Evolutionary conservation across 2,797 vertebrate species (phyloP).

Genomic region (Sebastolobus altivelis): DNA sequence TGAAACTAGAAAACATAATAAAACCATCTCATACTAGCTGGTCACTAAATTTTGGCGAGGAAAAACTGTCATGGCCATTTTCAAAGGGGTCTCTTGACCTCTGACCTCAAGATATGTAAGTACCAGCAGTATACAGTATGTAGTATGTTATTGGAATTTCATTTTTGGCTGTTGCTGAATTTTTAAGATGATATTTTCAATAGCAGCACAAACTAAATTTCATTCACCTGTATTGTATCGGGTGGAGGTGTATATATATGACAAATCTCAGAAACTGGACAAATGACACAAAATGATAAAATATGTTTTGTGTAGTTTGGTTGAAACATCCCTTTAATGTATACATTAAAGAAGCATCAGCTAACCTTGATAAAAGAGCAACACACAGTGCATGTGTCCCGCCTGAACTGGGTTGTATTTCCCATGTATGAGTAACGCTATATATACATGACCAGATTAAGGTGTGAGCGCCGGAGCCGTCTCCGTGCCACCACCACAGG

Average conservation of each 20-base stretch:
- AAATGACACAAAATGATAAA: too few species aligned
- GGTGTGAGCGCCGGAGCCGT: not conserved
- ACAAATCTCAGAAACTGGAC: too few species aligned
- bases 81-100: too few species aligned
- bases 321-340: not conserved
- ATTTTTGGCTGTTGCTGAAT: too few species aligned
- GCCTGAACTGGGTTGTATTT: not conserved
- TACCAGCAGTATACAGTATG: too few species aligned
- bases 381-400: not conserved
- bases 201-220: not conserved
- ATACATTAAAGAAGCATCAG: not conserved
- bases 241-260: not conserved
- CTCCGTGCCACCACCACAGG: slow-evolving; percentile 19
- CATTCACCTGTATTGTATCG: not conserved
- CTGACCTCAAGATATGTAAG: too few species aligned
- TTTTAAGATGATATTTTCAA: too few species aligned
- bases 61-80: too few species aligned
- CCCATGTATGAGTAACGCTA: not conserved
- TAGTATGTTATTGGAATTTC: too few species aligned
- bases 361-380: not conserved
- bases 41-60: too few species aligned
- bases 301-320: not conserved
- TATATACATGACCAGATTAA: slow-evolving; percentile 18
- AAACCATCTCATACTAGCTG: too few species aligned
- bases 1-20: too few species aligned